Base-by-base conservation (phyloP, 2,797 vertebrate species). In the Lepilemur ruficaudatus region DNA sequence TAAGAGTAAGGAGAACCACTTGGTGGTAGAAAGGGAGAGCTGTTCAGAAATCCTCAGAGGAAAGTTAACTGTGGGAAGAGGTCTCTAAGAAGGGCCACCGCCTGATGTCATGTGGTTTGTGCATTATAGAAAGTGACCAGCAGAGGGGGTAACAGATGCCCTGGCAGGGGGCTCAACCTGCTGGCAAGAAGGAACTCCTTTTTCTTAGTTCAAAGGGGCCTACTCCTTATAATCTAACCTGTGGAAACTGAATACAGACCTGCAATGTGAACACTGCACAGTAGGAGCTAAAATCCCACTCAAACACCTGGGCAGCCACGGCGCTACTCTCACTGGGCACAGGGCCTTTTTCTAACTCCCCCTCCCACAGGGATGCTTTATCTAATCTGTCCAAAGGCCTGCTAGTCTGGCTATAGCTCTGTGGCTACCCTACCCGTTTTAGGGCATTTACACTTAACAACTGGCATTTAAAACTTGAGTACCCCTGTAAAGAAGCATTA, bases 71-170 rank as follows among this genome's bases (percentile, higher is more conserved):
- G n/a, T 23, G 63, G 22, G 22, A 43, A 11, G 0, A n/a, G 48
- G 28, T 73, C 48, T 52, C 20, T 11, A 15, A 80, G 32, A 38
- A 12, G 23, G 55, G 30, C 43, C 18, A 43, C 61, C 15, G 1
- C 0, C 0, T 18, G 6, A 22, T 4, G 4, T 52, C 50, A 1
- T 1, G 2, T 3, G 6, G 38, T 13, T 22, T n/a, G 50, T 43
- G 43, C 28, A 5, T 28, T n/a, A 43, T 9, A 59, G 38, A 43
- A 50, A 20, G 72, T n/a, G 22, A 7, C 48, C 57, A 20, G 32
- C 81, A 65, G 46, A 75, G 14, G 4, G 3, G 17, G 13, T 25
- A 22, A 43, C 70, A 63, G 9, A 7, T 30, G 10, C 5, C 43
- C 20, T 32, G 0, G n/a, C 30, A 2, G 0, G 5, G 41, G 25